phyloP scores from a whole-genome alignment of 2,888 invertebrate genomes.

The Oligia fasciuncula region DNA sequence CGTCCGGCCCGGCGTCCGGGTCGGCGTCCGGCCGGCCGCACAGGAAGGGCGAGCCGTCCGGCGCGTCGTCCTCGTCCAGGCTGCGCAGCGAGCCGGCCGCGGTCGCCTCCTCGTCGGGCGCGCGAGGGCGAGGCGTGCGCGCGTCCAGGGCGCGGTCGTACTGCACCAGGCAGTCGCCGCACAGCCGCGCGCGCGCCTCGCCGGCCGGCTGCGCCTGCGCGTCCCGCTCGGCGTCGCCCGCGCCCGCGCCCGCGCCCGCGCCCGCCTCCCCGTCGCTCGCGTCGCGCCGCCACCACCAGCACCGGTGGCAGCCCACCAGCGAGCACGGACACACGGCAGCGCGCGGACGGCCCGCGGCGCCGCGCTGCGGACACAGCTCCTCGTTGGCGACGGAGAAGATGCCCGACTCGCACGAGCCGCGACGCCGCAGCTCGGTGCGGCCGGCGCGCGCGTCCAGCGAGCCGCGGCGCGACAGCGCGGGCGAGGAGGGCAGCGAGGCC shows the following conservation, averaged over 20 bases:
- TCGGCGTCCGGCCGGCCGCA: conserved; percentile 70
- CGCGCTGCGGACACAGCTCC: conserved; percentile 90
- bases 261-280: conserved; percentile 52
- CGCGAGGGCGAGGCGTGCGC: conserved; percentile 85
- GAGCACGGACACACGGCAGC: conserved; percentile 84
- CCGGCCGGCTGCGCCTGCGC: conserved; percentile 76
- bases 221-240: too few relatives aligned
- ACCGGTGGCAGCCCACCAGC: conserved; percentile 84
- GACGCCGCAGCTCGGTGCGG: conserved; percentile 82
- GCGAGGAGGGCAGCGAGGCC: conserved; percentile 83
- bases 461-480: conserved; percentile 77
- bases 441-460: conserved; percentile 63
- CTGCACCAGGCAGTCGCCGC: conserved; percentile 75
- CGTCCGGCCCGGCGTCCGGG: conserved; percentile 51
- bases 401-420: conserved; percentile 96
- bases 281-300: conserved; percentile 84
- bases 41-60: conserved; percentile 87
- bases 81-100: conserved; percentile 30
- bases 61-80: conserved; percentile 78
- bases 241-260: conserved; percentile 17
- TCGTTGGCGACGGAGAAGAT: conserved; percentile 97
- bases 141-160: conserved; percentile 56
- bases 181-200: conserved; percentile 71
- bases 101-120: conserved; percentile 76
- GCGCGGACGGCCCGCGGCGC: conserved; percentile 71